Evolutionary conservation across 2,888 invertebrate species (phyloP).

Genomic region (Lepas anatifera): DNA sequence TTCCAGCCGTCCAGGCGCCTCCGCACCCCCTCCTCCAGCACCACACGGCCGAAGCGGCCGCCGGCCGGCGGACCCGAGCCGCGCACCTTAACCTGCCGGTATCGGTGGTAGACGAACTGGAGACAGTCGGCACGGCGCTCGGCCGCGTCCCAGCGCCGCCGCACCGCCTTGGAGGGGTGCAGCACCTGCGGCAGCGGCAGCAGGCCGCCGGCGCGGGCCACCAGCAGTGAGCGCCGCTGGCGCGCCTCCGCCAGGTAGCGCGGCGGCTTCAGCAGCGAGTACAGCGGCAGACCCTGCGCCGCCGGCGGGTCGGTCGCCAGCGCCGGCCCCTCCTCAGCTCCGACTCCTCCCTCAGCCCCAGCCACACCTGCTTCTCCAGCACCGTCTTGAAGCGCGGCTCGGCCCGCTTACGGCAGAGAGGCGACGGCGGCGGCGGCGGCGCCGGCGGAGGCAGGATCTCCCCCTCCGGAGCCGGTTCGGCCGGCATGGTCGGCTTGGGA

Average conservation of each 20-base stretch:
- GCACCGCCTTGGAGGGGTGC: not conserved
- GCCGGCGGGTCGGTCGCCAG: not conserved
- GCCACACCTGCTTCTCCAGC: constrained; percentile 9
- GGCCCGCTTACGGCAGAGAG: not conserved
- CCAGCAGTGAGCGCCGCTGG: not conserved
- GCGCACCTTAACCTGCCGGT: not conserved
- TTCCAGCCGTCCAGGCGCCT: not conserved
- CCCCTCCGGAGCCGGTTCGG: not conserved
- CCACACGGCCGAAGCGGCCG: not conserved
- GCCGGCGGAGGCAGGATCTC: not conserved
- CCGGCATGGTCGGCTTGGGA: not conserved
- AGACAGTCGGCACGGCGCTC: not conserved
- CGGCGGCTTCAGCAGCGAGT: not conserved
- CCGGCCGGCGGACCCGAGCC: not conserved
- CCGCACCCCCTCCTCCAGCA: not conserved
- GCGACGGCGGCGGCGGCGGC: not conserved
- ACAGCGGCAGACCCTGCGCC: not conserved
- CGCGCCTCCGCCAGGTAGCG: not conserved
- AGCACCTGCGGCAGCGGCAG: not conserved
- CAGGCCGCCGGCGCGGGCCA: not conserved
- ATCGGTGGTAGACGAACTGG: not conserved
- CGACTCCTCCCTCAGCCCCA: not conserved
- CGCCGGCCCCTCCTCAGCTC: not conserved
- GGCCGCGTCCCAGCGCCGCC: not conserved
- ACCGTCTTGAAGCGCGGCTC: not conserved